Conservation (phyloP, 1,140 invertebrate species). For the Aphelinus certus region DNA sequence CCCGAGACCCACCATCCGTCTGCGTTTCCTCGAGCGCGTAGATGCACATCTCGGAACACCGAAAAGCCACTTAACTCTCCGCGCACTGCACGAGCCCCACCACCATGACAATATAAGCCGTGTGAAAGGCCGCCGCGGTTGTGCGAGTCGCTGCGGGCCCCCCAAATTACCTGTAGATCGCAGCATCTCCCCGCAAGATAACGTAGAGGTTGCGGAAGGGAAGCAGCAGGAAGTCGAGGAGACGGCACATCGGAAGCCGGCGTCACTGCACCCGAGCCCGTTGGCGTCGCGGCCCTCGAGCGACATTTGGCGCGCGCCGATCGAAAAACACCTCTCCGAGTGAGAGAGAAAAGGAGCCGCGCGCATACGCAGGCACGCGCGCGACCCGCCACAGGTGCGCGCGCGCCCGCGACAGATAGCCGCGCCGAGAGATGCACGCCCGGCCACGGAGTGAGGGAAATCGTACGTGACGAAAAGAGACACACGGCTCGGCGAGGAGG, state of each 20-base stretch:
- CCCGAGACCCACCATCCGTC: no score
- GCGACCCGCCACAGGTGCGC: neutral
- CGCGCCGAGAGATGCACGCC: no score
- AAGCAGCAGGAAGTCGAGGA: constrained; percentile 1
- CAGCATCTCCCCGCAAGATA: neutral
- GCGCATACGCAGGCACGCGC: no score
- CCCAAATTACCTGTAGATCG: constrained; percentile 23
- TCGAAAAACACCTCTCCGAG: neutral
- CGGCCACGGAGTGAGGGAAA: neutral
- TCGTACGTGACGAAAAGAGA: constrained; percentile 4
- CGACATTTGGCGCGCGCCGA: constrained; percentile 22
- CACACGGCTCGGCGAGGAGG: neutral
- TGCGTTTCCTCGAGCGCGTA: no score
- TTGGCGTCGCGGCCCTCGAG: neutral
- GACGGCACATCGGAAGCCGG: constrained; percentile 5
- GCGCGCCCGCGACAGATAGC: neutral
- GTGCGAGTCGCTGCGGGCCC: no score
- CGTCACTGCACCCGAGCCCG: neutral
- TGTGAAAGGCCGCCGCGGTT: no score
- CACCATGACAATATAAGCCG: no score
- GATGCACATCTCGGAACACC: no score
- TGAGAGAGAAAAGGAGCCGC: no score
- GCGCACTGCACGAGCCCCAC: no score
- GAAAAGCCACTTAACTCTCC: no score
- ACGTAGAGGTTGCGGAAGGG: constrained; percentile 13